Base-by-base conservation (phyloP, 2,888 invertebrate species). In the Sipha maydis region DNA sequence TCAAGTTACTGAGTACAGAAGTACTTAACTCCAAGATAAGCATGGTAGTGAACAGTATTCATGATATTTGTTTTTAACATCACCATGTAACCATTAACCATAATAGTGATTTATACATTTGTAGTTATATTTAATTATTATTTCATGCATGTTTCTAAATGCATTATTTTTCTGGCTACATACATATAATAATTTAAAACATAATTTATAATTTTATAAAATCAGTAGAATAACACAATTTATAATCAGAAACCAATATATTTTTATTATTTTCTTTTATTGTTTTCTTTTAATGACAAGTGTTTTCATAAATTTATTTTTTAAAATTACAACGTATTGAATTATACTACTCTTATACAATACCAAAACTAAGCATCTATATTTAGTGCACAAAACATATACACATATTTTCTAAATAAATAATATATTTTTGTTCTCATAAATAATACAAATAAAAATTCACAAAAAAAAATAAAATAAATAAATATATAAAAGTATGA, bases 341-440 rank as follows among this genome's bases (percentile, higher is more conserved):
- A 80, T 79, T 73, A 86, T 82, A 73, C 88, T 88, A 88, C 75
- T 82, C 41, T 82, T 80, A 88, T n/a, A 82, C 5, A 61, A 82
- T 88, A 88, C 82, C 31, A 75, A 88, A 88, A 88, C 88, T 88
- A 88, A 88, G 88, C 88, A 76, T 80, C 86, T 88, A 88, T 82
- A 82, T 82, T 61, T 82, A 82, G 88, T 88, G 88, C 88, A 88
- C 80, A 82, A 82, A 75, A 88, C 88, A 88, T 88, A 88, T 88
- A 88, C 88, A 88, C 82, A 75, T 82, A 80, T 80, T 88, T 61
- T 80, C 82, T 88, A 82, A 82, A 88, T 88, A 88, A 88, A 88
- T 86, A 86, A 71, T 80, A 61, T 75, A 85, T 54, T 67, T 71
- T 88, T 88, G 88, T 76, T 88, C 82, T 82, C 61, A 67, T 88